Conservation (phyloP, 2,797 vertebrate species). For the Aselliscus stoliczkanus region DNA sequence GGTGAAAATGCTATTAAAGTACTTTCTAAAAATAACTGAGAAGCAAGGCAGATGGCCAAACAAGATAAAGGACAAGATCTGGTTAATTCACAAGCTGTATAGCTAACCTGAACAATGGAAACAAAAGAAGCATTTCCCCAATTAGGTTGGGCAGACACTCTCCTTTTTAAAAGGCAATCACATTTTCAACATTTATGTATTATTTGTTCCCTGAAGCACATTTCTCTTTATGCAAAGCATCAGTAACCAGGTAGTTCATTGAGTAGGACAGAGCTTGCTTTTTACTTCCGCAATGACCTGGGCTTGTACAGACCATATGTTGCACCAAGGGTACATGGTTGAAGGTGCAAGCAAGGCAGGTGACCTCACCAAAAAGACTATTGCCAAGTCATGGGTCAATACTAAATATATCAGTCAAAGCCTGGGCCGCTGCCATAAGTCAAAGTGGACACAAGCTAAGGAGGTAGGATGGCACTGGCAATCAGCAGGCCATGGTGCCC, state of each 20-base stretch:
- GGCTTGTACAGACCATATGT: background rate
- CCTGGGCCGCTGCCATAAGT: background rate
- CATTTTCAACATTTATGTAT: background rate
- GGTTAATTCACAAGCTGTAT: background rate
- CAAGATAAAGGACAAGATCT: background rate
- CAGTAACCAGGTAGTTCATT: background rate
- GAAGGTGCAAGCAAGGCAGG: background rate
- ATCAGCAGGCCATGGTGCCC: background rate
- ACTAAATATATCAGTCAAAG: background rate
- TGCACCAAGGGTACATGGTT: background rate
- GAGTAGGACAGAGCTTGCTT: background rate
- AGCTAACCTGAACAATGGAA: background rate
- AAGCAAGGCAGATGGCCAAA: background rate
- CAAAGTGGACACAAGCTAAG: background rate
- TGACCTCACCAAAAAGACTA: background rate
- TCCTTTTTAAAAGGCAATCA: background rate
- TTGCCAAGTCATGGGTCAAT: background rate
- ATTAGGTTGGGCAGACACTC: background rate
- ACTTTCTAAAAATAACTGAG: slow-evolving; percentile 26
- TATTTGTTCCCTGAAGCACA: background rate
- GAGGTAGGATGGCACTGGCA: background rate
- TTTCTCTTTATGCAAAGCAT: background rate
- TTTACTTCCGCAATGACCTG: background rate
- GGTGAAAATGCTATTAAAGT: background rate
- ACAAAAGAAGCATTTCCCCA: background rate